These are phyloP conservation scores for Lampropteryx suffumata DNA, from an alignment of 2,888 invertebrate genomes.

Conservation along the genomic window DNA sequence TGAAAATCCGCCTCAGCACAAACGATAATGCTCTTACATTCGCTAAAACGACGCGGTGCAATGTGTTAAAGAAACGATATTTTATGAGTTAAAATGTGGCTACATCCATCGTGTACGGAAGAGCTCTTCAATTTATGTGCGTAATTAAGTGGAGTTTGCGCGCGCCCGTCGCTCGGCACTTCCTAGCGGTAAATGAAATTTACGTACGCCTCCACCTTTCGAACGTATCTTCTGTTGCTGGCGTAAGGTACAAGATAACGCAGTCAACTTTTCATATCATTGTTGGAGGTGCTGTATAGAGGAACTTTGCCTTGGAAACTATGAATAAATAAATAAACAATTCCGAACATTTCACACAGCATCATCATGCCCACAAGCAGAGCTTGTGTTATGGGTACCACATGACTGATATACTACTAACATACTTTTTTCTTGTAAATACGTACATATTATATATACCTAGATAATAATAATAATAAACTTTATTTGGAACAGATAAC, in stretches of 20 bases:
- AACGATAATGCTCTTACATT: slow-evolving; percentile 16
- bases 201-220: slow-evolving; percentile 76
- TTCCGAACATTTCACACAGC: too few species aligned
- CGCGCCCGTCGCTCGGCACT: slow-evolving; percentile 74
- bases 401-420: too few species aligned
- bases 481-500: too few species aligned
- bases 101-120: slow-evolving; percentile 71
- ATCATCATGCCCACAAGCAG: too few species aligned
- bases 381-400: too few species aligned
- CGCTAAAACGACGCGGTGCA: slow-evolving; percentile 21
- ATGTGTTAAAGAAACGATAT: slow-evolving; percentile 52
- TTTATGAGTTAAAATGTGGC: slow-evolving; percentile 71
- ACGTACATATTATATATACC: too few species aligned
- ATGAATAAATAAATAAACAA: too few species aligned
- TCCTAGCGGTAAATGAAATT: slow-evolving; percentile 80
- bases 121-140: slow-evolving; percentile 81
- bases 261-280: too few species aligned
- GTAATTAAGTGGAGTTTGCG: slow-evolving; percentile 82
- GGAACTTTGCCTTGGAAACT: too few species aligned
- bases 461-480: too few species aligned
- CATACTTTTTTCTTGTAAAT: too few species aligned
- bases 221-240: slow-evolving; percentile 60
- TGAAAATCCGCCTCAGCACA: slow-evolving; percentile 3
- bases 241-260: slow-evolving; percentile 38
- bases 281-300: too few species aligned